Conservation (phyloP, 2,797 vertebrate species). For the Taeniopygia guttata region DNA sequence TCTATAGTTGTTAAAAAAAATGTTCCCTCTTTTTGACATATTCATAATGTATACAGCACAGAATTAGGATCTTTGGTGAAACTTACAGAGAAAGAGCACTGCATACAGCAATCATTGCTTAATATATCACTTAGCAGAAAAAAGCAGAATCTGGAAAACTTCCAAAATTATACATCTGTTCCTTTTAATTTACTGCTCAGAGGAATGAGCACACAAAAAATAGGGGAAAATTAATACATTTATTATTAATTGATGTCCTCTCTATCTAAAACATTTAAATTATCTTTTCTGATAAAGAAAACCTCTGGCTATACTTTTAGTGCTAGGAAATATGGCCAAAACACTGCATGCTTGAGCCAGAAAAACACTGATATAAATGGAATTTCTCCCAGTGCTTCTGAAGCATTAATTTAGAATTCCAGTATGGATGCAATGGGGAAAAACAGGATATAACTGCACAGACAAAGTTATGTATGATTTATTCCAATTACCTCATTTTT, state of each 20-base stretch:
- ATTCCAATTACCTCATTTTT: background rate
- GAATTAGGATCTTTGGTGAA: background rate
- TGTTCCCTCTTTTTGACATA: background rate
- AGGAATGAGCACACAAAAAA: background rate
- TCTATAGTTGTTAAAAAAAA: background rate
- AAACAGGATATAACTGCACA: background rate
- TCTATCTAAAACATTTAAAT: background rate
- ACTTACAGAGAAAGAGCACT: background rate
- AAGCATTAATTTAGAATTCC: background rate
- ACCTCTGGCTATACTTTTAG: background rate
- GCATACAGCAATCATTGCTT: background rate
- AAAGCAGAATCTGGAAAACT: background rate
- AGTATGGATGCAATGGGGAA: background rate
- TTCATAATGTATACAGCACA: background rate
- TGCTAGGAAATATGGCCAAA: background rate
- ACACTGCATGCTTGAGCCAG: background rate
- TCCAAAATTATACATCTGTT: constrained; percentile 26
- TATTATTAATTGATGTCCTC: background rate
- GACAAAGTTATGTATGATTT: background rate
- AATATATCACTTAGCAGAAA: background rate
- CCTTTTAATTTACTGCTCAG: constrained; percentile 12
- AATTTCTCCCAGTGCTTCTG: background rate
- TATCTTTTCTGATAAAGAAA: background rate
- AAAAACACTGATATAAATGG: background rate
- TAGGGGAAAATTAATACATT: background rate